Conservation (phyloP, 2,797 vertebrate genomes). For the Gymnothorax javanicus region DNA sequence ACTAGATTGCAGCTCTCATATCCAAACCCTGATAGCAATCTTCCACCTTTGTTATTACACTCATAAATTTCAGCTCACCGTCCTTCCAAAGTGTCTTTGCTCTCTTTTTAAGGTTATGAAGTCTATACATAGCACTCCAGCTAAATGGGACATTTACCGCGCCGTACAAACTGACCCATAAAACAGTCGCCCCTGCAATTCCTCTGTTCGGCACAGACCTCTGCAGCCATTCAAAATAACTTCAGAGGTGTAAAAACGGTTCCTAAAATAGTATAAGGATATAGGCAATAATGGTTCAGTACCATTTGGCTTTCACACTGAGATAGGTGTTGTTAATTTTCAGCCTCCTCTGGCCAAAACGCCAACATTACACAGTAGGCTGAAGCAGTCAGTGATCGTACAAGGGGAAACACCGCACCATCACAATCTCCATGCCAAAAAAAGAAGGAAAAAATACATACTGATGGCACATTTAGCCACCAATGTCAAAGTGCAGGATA, state of each 20-base stretch:
- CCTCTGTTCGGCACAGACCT: not conserved
- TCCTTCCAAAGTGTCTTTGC: not conserved
- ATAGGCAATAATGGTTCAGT: not conserved
- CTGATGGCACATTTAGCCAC: not conserved
- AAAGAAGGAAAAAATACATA: no score
- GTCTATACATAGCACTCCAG: slow-evolving; percentile 1
- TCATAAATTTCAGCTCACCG: not conserved
- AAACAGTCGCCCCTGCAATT: not conserved
- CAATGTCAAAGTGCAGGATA: not conserved
- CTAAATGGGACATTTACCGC: slow-evolving; percentile 3
- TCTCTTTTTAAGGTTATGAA: slow-evolving; percentile 4
- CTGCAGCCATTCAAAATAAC: not conserved
- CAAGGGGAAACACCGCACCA: not conserved
- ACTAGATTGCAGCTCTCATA: not conserved
- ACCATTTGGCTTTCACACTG: not conserved
- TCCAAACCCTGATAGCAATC: not conserved
- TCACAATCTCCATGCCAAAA: no score
- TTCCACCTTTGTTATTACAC: not conserved
- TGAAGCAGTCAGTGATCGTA: not conserved
- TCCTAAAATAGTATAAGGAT: not conserved
- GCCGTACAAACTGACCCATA: slow-evolving; percentile 12
- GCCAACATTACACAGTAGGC: not conserved
- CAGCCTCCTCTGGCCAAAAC: not conserved
- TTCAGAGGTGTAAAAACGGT: not conserved
- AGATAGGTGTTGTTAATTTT: not conserved